Evolutionary conservation across 53 echinoderm and acorn worm genomes (phyloP), one percentile per base, ranked within the genome.

Genomic region (Arbacia lixula): DNA sequence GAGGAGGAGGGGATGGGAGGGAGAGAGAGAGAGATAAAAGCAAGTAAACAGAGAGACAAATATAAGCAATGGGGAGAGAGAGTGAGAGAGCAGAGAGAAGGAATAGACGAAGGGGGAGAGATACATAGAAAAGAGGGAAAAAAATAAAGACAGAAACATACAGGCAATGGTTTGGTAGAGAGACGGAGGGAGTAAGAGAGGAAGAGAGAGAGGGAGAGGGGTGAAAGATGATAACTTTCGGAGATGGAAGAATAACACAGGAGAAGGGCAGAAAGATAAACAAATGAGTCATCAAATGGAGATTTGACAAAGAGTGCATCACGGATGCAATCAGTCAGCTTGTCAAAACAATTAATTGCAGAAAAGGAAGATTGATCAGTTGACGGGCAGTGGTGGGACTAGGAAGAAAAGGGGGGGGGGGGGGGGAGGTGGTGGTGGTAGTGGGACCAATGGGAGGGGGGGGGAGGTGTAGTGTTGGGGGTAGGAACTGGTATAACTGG

Each of bases 331-430:
- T 77, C 58, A 56, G 58, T 77, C 43, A 77, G 57, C 77, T 77
- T 77, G 77, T 77, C 77, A 77, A 77, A 77, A 77, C 74, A 74
- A 72, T 74, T 74, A 74, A 53, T 74, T 74, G 32, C 52, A 34
- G 34, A n/a, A 69, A 42, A 69, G 69, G 40, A 69, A 69, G 69
- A 69, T 69, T 69, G 69, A 69, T 69, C 43, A 41, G 46, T 14
- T 46, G 46, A 12, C 46, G 8, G 46, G 14, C 46, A 46, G 46
- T 1, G 53, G 74, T 0, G 28, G 54, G 53, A 74, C 2, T 6
- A 46, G 20, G 8, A 33, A 32, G 22, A 33, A 53, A 20, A 17
- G 53, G 74, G 60, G 21, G 57, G 55, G 77, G 26, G 27, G 40
- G 39, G 4, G 0, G 55, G 34, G 55, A 6, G 36, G 19, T 16